Evolutionary conservation across 2,888 invertebrate genomes (phyloP).

Genomic region (Autographa gamma): DNA sequence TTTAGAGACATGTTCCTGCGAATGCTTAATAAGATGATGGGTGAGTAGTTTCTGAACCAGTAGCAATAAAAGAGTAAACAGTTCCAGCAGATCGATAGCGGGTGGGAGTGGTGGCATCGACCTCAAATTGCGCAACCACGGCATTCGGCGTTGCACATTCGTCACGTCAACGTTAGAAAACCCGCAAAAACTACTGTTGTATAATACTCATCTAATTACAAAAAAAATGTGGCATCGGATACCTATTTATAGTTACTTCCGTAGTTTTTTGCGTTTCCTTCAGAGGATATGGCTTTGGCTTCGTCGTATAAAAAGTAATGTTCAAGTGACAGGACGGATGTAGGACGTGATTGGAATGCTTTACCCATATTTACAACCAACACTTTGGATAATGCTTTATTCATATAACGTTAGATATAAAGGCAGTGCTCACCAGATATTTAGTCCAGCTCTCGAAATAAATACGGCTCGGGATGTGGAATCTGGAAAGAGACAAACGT

Average conservation of each 20-base stretch:
- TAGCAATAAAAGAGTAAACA: slow-evolving; percentile 65
- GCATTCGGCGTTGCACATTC: slow-evolving; percentile 66
- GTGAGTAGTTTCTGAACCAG: slow-evolving; percentile 46
- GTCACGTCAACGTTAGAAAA: slow-evolving; percentile 59
- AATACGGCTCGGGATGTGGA: slow-evolving; percentile 54
- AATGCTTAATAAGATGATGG: slow-evolving; percentile 32
- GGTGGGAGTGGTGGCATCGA: slow-evolving; percentile 72
- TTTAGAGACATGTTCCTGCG: slow-evolving; percentile 18
- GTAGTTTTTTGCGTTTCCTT: slow-evolving; percentile 45
- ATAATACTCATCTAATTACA: slow-evolving; percentile 54
- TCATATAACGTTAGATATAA: slow-evolving; percentile 36
- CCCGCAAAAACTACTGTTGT: slow-evolving; percentile 52
- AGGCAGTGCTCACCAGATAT: slow-evolving; percentile 66
- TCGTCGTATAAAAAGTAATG: slow-evolving; percentile 47
- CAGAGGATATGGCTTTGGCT: slow-evolving; percentile 54
- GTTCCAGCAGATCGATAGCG: slow-evolving; percentile 67
- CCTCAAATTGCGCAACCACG: slow-evolving; percentile 77
- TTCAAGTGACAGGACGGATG: slow-evolving; percentile 65
- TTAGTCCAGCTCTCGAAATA: slow-evolving; percentile 65
- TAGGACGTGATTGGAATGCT: slow-evolving; percentile 64
- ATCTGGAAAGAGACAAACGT: slow-evolving; percentile 64
- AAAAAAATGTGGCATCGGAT: slow-evolving; percentile 18
- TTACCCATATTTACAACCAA: slow-evolving; percentile 46
- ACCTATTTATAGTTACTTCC: slow-evolving; percentile 41
- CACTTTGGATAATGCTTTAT: slow-evolving; percentile 42